Evolutionary conservation across 2,797 vertebrate species (phyloP).

Genomic region (Macropus fuliginosus): DNA sequence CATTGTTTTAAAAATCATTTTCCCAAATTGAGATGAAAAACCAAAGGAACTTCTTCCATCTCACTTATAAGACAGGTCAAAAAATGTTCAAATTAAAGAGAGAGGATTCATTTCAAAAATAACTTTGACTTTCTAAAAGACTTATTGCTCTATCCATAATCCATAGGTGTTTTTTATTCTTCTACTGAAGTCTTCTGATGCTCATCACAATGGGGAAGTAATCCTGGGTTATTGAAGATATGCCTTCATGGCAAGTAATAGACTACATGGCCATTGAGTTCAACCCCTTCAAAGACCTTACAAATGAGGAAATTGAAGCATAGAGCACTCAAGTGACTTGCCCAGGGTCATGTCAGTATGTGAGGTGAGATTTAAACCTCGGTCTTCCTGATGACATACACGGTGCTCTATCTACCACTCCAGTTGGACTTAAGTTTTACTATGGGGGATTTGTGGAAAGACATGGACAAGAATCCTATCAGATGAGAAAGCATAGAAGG

Average conservation of each 20-base stretch:
- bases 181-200: neutral
- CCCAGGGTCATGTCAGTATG: neutral
- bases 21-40: slow-evolving; percentile 34
- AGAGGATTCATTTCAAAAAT: neutral
- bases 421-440: neutral
- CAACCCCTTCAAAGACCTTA: neutral
- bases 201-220: neutral
- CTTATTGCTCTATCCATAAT: neutral
- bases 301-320: neutral
- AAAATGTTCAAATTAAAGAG: neutral
- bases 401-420: no score
- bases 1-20: slow-evolving; percentile 11
- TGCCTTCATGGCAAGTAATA: neutral
- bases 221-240: neutral
- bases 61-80: slow-evolving; percentile 29
- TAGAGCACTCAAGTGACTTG: neutral
- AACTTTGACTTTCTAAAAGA: neutral
- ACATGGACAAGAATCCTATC: neutral
- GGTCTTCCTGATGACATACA: neutral
- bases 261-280: neutral
- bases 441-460: neutral
- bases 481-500: neutral
- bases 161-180: neutral
- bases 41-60: slow-evolving; percentile 26
- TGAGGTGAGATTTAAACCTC: neutral